Evolutionary conservation across 2,888 invertebrate species (phyloP).

Genomic region (Pheosia gnoma): DNA sequence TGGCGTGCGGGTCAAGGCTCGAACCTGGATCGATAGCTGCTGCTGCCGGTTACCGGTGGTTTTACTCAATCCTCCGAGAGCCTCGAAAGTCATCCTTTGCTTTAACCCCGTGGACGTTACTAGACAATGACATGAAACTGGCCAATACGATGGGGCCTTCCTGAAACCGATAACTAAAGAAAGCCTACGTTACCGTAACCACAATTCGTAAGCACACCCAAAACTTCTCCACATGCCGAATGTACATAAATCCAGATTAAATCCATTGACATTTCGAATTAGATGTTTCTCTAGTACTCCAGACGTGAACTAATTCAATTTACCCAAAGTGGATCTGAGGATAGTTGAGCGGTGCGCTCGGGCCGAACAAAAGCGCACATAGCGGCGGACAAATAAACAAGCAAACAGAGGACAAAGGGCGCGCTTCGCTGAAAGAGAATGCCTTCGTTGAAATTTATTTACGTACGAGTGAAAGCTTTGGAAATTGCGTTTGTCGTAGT

Average conservation of each 20-base stretch:
- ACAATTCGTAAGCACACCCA: conserved; percentile 12
- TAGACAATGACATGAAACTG: neutral
- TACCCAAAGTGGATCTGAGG: conserved; percentile 59
- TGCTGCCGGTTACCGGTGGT: neutral
- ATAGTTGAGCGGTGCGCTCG: conserved; percentile 44
- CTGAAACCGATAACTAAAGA: neutral
- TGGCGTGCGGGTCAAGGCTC: conserved; percentile 3
- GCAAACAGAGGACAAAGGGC: conserved; percentile 57
- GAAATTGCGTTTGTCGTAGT: conserved; percentile 46
- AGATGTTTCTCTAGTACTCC: conserved; percentile 55
- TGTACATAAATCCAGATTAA: conserved; percentile 69
- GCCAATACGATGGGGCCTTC: neutral
- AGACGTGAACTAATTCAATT: conserved; percentile 68
- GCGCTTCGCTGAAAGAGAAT: conserved; percentile 49
- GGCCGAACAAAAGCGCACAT: conserved; percentile 62
- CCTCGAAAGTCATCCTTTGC: conserved; percentile 8
- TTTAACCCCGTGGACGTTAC: neutral
- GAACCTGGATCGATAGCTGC: neutral
- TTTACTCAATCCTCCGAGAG: neutral
- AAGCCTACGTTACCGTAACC: conserved; percentile 14
- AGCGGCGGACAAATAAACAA: conserved; percentile 42
- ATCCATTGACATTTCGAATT: conserved; percentile 72
- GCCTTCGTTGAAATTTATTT: conserved; percentile 55
- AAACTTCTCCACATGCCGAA: conserved; percentile 15
- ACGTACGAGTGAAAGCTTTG: conserved; percentile 47